These are phyloP conservation scores for Apolygus lucorum DNA, from an alignment of 1,140 invertebrate genomes.

Conservation along the genomic window DNA sequence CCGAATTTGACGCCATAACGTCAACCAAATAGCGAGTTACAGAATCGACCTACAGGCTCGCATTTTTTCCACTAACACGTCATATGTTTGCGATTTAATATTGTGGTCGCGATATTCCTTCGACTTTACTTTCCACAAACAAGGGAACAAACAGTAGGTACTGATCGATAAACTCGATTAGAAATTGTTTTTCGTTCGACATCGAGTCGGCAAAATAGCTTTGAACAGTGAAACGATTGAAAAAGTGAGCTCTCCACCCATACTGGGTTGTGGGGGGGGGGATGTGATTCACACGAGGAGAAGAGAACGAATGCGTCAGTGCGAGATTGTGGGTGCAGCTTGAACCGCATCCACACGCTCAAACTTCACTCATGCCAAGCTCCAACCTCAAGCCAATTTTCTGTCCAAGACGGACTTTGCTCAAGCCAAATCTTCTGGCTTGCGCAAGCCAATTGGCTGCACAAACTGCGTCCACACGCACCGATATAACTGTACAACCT, in stretches of 20 bases:
- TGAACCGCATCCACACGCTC: neutral
- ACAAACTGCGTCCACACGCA: too few relatives aligned
- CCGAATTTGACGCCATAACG: too few relatives aligned
- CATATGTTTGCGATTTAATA: neutral
- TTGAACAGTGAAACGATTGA: neutral
- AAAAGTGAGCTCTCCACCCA: neutral
- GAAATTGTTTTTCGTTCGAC: neutral
- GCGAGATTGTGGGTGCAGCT: neutral
- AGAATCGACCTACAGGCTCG: too few relatives aligned
- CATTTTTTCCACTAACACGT: neutral
- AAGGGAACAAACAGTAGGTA: neutral
- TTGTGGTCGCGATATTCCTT: neutral
- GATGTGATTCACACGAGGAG: neutral
- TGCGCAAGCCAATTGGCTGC: too few relatives aligned
- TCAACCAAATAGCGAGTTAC: too few relatives aligned
- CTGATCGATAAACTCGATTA: neutral
- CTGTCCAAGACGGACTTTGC: too few relatives aligned
- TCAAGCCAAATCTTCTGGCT: neutral
- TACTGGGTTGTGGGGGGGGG: neutral
- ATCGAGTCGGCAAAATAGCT: too few relatives aligned
- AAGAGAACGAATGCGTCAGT: neutral
- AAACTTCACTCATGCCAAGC: too few relatives aligned
- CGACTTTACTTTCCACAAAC: constrained; percentile 1
- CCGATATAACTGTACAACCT: too few relatives aligned
- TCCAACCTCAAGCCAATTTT: neutral